Conservation (phyloP, 1,140 invertebrate genomes). For the Monomorium pharaonis region DNA sequence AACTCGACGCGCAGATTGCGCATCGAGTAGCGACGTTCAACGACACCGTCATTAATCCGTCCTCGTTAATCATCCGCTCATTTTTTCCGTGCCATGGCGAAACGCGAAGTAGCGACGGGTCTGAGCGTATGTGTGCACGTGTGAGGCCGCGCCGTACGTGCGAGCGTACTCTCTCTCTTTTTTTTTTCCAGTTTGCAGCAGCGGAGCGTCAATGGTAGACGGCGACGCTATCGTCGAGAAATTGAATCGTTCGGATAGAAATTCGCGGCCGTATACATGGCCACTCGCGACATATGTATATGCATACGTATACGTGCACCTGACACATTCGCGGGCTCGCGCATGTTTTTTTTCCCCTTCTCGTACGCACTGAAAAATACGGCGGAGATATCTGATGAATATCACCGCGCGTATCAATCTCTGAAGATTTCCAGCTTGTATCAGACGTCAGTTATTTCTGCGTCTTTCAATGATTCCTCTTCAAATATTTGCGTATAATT, state of each 20-base stretch:
- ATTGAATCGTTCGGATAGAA: slow-evolving; percentile 76
- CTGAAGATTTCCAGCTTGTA: slow-evolving; percentile 2
- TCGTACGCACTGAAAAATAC: neutral
- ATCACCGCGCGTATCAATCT: neutral
- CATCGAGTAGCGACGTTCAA: neutral
- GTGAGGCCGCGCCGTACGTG: neutral
- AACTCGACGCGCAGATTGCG: neutral
- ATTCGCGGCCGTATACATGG: slow-evolving; percentile 55
- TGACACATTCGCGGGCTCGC: neutral
- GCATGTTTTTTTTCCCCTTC: slow-evolving; percentile 32
- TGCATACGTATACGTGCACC: neutral
- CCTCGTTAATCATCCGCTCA: neutral
- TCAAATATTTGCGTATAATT: slow-evolving; percentile 29
- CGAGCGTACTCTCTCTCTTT: neutral
- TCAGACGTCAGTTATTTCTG: neutral
- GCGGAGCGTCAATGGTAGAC: slow-evolving; percentile 35
- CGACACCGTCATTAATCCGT: neutral
- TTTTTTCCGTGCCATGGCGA: neutral
- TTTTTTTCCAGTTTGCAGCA: slow-evolving; percentile 32
- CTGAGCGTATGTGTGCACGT: neutral
- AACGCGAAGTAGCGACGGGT: slow-evolving; percentile 5
- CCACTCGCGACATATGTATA: slow-evolving; percentile 23
- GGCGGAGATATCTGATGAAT: neutral
- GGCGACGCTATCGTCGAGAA: slow-evolving; percentile 62
- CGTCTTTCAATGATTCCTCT: neutral